A percentile compares a stretch with the other conserved stretches of the same genome.
phyloP scores from a whole-genome alignment of 2,888 invertebrate species.

The Pterobdella sp. region DNA sequence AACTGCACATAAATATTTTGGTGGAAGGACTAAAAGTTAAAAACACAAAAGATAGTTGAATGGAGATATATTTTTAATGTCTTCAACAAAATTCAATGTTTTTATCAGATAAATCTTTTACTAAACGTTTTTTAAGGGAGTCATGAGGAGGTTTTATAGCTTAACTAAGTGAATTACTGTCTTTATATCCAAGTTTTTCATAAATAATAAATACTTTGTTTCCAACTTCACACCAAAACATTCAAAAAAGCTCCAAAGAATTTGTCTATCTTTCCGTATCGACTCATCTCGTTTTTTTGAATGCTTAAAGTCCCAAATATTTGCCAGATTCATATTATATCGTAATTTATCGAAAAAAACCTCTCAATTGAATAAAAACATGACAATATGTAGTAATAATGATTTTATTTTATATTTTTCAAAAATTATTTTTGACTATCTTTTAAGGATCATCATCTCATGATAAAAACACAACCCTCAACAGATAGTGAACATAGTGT shows the following conservation, averaged over 20 bases:
- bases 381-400: background rate
- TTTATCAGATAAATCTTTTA: background rate
- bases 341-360: background rate
- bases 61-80: background rate
- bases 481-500: constrained; percentile 32
- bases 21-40: too few relatives aligned
- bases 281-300: background rate
- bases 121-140: background rate
- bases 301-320: background rate
- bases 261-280: background rate
- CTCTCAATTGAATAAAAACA: background rate
- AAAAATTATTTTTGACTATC: background rate
- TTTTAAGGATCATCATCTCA: background rate
- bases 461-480: background rate
- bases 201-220: background rate
- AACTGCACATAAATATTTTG: too few relatives aligned
- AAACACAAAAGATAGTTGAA: too few relatives aligned
- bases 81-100: background rate
- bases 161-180: background rate
- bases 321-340: background rate
- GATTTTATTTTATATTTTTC: background rate
- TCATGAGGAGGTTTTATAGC: background rate
- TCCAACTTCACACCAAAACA: background rate
- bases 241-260: background rate
- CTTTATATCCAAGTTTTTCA: background rate